Percentiles rank a stretch among this genome's conserved stretches.
phyloP scores from a whole-genome alignment of 1,140 invertebrate genomes.

The Tribolium castaneum region DNA sequence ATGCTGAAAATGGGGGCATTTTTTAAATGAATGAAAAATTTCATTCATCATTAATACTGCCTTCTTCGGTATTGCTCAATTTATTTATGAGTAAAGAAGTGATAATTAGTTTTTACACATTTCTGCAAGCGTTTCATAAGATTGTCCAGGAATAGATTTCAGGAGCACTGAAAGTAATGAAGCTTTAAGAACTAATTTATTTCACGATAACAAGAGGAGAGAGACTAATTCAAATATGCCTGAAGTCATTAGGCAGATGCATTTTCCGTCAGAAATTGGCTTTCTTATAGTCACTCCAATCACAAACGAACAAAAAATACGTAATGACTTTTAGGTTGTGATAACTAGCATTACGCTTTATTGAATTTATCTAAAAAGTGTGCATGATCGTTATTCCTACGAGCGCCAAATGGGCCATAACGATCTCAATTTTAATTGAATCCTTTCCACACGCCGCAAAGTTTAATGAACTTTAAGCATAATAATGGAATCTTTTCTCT shows the following conservation, averaged over 20 bases:
- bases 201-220: background rate
- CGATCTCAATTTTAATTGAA: constrained; percentile 16
- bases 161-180: background rate
- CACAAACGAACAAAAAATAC: no score
- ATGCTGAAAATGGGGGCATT: no score
- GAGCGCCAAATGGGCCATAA: constrained; percentile 19
- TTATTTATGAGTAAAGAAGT: no score
- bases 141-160: background rate
- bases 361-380: no score
- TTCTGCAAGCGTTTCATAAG: background rate
- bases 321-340: no score
- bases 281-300: no score
- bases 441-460: background rate
- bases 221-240: background rate
- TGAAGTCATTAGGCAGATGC: background rate
- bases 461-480: constrained; percentile 23
- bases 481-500: constrained; percentile 47
- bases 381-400: background rate
- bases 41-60: no score
- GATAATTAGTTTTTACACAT: no score
- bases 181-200: background rate
- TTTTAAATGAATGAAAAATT: no score
- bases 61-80: no score
- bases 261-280: background rate
- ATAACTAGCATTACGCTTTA: no score